Conservation (phyloP, 2,797 vertebrate species). For the Myripristis murdjan region DNA sequence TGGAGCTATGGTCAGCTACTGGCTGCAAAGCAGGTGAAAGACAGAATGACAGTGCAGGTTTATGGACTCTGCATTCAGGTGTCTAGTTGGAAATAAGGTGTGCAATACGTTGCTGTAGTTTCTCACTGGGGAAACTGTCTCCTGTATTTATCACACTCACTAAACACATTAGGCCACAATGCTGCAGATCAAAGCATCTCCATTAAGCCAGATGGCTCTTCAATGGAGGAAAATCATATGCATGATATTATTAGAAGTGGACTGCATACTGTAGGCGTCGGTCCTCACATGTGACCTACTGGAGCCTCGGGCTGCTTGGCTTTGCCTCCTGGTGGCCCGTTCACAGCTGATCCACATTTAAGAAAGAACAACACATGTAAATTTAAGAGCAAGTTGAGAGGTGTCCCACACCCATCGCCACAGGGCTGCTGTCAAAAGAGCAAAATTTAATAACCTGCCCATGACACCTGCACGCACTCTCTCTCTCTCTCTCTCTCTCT, state of each 20-base stretch:
- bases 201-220: conserved; percentile 74
- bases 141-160: conserved; percentile 74
- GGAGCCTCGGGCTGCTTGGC: conserved; percentile 16
- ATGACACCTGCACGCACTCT: conserved; percentile 76
- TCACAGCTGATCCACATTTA: conserved; percentile 46
- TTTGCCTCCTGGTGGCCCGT: conserved; percentile 49
- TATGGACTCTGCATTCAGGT: conserved; percentile 68
- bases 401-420: conserved; percentile 68
- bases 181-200: conserved; percentile 63
- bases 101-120: conserved; percentile 55
- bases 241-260: conserved; percentile 53
- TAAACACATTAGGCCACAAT: conserved; percentile 69
- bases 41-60: conserved; percentile 43
- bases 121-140: conserved; percentile 58
- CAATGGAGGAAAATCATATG: conserved; percentile 60
- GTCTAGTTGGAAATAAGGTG: conserved; percentile 51
- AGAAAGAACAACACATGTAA: conserved; percentile 60
- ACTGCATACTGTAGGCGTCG: conserved; percentile 47
- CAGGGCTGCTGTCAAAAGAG: conserved; percentile 80
- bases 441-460: conserved; percentile 81
- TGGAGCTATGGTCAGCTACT: conserved; percentile 40
- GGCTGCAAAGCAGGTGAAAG: conserved; percentile 29
- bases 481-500: no score
- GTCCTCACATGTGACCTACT: conserved; percentile 37
- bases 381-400: conserved; percentile 67